Conservation (phyloP, 2,888 invertebrate genomes). For the Eulithis testata region DNA sequence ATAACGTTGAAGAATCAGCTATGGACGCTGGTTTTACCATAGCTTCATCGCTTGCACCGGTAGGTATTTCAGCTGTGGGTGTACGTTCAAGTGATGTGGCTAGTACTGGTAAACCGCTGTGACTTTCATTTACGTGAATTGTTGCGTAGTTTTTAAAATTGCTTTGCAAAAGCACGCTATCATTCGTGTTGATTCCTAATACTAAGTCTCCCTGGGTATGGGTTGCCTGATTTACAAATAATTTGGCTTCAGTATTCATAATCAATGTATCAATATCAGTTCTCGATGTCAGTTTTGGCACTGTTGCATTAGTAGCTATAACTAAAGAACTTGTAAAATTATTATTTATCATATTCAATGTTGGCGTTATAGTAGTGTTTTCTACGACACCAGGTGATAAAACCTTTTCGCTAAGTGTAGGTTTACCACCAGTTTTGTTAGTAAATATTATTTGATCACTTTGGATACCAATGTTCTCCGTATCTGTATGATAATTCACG, state of each 20-base stretch:
- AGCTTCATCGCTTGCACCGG: neutral
- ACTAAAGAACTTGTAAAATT: neutral
- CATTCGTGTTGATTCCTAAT: neutral
- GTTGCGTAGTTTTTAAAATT: neutral
- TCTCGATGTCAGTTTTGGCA: neutral
- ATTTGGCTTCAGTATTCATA: neutral
- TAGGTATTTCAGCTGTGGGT: neutral
- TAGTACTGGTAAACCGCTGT: neutral
- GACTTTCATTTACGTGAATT: neutral
- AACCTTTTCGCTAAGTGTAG: slow-evolving; percentile 16
- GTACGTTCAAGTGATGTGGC: neutral
- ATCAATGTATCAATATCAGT: neutral
- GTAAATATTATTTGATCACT: slow-evolving; percentile 7
- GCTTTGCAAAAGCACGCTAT: neutral
- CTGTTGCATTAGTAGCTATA: neutral
- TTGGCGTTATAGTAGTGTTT: too few species aligned
- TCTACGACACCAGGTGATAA: neutral
- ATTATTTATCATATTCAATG: too few species aligned
- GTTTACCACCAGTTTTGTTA: neutral
- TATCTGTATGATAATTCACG: slow-evolving; percentile 11
- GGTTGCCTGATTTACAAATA: neutral
- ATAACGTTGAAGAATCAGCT: slow-evolving; percentile 3
- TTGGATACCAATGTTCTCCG: slow-evolving; percentile 6
- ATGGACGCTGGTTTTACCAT: neutral
- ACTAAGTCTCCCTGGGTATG: neutral